phyloP scores from a whole-genome alignment of 2,888 invertebrate genomes.

The Pseudococcus jackbeardsleyi region DNA sequence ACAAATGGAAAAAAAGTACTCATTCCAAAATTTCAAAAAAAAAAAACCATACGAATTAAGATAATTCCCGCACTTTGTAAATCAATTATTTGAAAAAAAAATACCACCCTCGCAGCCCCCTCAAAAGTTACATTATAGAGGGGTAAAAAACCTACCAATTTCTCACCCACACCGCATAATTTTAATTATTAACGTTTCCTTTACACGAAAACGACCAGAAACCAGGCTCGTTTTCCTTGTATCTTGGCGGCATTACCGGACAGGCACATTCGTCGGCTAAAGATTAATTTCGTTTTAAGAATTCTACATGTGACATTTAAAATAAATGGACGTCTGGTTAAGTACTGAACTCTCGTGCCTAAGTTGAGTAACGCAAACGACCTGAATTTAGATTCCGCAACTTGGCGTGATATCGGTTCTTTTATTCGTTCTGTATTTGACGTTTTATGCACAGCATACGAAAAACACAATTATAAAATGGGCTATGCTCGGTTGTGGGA shows the following conservation, averaged over 20 bases:
- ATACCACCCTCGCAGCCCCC: neutral
- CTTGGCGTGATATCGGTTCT: conserved; percentile 33
- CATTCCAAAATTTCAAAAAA: too few species aligned
- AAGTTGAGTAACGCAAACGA: conserved; percentile 30
- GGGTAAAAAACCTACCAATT: conserved; percentile 23
- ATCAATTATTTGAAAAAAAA: too few species aligned
- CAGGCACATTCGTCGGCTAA: conserved; percentile 56
- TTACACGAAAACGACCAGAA: conserved; percentile 35
- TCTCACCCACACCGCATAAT: conserved; percentile 28
- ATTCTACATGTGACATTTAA: conserved; percentile 62
- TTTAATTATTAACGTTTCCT: conserved; percentile 52
- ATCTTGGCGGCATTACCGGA: conserved; percentile 41
- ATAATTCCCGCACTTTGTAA: too few species aligned
- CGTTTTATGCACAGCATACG: conserved; percentile 9
- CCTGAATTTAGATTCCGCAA: conserved; percentile 41
- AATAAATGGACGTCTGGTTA: conserved; percentile 60
- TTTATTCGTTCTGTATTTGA: conserved; percentile 48
- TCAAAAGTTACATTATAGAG: neutral
- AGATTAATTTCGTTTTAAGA: conserved; percentile 62
- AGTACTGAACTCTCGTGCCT: conserved; percentile 24
- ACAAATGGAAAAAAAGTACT: too few species aligned
- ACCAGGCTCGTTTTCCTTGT: conserved; percentile 17
- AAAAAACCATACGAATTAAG: too few species aligned
- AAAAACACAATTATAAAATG: conserved; percentile 4
- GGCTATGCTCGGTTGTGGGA: neutral